Conservation (phyloP, 2,113 vertebrate species). For the Delphinus delphis region DNA sequence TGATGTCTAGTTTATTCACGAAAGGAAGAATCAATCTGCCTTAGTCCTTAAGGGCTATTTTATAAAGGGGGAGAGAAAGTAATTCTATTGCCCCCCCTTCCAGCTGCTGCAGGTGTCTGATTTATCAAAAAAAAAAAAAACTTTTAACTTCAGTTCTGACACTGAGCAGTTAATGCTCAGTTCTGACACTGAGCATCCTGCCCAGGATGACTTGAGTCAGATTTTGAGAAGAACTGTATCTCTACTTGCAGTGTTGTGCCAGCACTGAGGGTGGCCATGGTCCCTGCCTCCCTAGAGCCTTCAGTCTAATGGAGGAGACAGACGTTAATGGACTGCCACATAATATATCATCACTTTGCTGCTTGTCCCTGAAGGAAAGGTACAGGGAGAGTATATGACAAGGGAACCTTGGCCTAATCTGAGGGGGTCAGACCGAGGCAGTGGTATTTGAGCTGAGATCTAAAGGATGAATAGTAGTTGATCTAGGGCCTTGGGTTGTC, state of each 20-base stretch:
- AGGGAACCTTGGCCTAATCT: neutral
- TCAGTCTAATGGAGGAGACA: neutral
- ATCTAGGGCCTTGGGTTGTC: neutral
- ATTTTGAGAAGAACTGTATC: neutral
- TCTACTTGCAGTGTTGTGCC: neutral
- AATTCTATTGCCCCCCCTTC: neutral
- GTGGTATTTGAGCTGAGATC: neutral
- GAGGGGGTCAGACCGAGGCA: neutral
- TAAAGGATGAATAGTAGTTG: neutral
- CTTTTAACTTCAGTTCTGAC: neutral
- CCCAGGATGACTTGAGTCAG: neutral
- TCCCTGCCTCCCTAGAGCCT: neutral
- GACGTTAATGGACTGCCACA: neutral
- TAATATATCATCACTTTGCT: neutral
- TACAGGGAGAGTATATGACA: neutral
- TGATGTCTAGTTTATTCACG: neutral
- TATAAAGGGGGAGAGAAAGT: neutral
- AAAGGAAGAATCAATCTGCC: slow-evolving; percentile 29
- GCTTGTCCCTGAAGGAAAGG: neutral
- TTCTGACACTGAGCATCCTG: neutral
- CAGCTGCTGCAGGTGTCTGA: neutral
- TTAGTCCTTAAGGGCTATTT: neutral
- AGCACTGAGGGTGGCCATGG: neutral
- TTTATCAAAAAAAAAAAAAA: neutral
- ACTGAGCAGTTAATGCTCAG: neutral